Conservation (phyloP, 1,140 invertebrate species). For the Thereuonema tuberculata region DNA sequence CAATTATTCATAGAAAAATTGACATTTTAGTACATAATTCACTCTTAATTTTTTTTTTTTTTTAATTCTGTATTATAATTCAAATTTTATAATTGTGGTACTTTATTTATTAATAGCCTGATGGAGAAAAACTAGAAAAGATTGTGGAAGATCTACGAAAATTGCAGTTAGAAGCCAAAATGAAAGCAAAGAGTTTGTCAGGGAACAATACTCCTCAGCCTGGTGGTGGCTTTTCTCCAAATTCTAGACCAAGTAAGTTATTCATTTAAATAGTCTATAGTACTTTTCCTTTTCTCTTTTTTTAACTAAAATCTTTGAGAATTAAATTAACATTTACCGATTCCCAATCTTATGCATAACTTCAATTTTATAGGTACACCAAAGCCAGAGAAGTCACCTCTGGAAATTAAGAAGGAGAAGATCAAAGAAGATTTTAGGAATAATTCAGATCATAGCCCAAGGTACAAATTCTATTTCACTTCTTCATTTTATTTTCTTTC, state of each 20-base stretch:
- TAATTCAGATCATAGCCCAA: not conserved
- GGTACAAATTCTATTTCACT: not conserved
- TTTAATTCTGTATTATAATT: too few species aligned
- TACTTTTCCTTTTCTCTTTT: not conserved
- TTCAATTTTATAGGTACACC: conserved; percentile 4
- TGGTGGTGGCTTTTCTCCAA: conserved; percentile 7
- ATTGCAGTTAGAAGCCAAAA: conserved; percentile 7
- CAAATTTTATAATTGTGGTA: not conserved
- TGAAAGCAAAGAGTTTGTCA: conserved; percentile 3
- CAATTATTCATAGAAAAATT: too few species aligned
- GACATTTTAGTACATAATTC: too few species aligned
- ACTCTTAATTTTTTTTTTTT: too few species aligned
- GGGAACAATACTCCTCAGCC: not conserved
- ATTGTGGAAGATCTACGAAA: conserved; percentile 5
- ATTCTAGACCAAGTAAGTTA: conserved; percentile 5
- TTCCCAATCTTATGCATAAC: too few species aligned
- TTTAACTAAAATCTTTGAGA: not conserved
- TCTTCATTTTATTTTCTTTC: not conserved
- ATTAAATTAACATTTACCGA: too few species aligned
- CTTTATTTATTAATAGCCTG: not conserved
- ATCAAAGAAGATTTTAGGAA: not conserved
- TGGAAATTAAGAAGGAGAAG: not conserved
- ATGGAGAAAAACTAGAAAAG: conserved; percentile 10
- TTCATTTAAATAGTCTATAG: not conserved
- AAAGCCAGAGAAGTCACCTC: not conserved